Percentiles rank a stretch among this genome's conserved stretches.
These are phyloP conservation scores for Botia kubotai DNA, from an alignment of 2,797 vertebrate genomes.

Conservation along the genomic window DNA sequence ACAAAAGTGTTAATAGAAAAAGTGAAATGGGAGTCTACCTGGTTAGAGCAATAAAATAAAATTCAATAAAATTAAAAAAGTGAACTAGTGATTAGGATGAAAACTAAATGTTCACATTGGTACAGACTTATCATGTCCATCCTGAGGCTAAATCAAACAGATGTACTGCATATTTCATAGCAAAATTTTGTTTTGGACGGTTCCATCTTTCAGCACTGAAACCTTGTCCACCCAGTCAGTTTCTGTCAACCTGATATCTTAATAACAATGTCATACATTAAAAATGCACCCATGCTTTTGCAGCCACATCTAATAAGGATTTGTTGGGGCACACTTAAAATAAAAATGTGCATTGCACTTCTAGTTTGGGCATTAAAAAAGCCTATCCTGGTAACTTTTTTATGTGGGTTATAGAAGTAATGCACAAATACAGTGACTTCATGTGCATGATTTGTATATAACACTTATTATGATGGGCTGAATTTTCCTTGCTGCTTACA, in stretches of 20 bases:
- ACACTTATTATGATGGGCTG: constrained; percentile 20
- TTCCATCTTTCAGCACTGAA: background rate
- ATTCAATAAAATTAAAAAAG: background rate
- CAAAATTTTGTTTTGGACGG: background rate
- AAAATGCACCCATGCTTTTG: background rate
- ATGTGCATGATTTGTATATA: constrained; percentile 50
- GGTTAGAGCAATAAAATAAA: background rate
- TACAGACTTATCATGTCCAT: background rate
- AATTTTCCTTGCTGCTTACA: constrained; percentile 54
- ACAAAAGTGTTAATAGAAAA: background rate
- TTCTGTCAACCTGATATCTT: background rate
- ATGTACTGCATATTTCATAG: background rate
- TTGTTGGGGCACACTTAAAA: background rate
- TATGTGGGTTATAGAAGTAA: constrained; percentile 12
- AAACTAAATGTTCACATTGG: constrained; percentile 1
- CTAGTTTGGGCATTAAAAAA: constrained; percentile 20
- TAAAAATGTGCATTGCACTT: constrained; percentile 1
- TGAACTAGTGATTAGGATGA: background rate
- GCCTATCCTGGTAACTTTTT: constrained; percentile 1
- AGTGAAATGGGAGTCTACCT: background rate
- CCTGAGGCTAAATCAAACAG: background rate
- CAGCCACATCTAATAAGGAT: background rate
- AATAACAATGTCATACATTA: background rate
- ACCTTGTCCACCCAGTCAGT: background rate
- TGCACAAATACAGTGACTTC: constrained; percentile 18